These are phyloP conservation scores for Otolemur crassicaudatus DNA, from an alignment of 2,797 vertebrate species.

Conservation along the genomic window DNA sequence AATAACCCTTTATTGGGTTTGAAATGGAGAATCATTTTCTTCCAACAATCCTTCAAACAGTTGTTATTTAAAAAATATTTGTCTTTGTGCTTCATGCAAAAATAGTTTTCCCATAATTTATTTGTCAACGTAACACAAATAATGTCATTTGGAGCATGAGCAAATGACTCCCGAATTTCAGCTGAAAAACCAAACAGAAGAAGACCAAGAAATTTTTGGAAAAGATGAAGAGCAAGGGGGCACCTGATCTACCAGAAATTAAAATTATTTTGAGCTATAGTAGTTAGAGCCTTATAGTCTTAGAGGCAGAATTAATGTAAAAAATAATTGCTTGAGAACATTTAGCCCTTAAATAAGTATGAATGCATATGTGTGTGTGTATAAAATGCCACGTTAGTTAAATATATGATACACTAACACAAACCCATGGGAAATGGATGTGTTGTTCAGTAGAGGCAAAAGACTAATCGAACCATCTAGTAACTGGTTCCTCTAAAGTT, in stretches of 20 bases:
- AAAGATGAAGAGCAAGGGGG: background rate
- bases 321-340: background rate
- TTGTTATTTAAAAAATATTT: background rate
- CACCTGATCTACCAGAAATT: background rate
- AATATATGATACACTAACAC: background rate
- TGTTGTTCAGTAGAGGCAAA: background rate
- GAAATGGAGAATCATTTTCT: background rate
- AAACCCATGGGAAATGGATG: background rate
- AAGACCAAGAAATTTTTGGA: background rate
- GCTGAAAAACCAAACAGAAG: slow-evolving; percentile 18
- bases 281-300: background rate
- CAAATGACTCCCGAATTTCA: background rate
- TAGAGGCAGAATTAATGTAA: background rate
- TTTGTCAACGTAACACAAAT: slow-evolving; percentile 7
- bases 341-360: background rate
- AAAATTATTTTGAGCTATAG: background rate
- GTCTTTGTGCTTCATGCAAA: slow-evolving; percentile 15
- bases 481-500: background rate
- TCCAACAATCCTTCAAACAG: background rate
- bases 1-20: background rate
- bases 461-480: background rate
- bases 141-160: slow-evolving; percentile 3
- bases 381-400: background rate
- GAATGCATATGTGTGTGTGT: background rate
- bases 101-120: slow-evolving; percentile 18